Base-by-base conservation (phyloP, 2,113 vertebrate genomes). In the Antidorcas marsupialis region DNA sequence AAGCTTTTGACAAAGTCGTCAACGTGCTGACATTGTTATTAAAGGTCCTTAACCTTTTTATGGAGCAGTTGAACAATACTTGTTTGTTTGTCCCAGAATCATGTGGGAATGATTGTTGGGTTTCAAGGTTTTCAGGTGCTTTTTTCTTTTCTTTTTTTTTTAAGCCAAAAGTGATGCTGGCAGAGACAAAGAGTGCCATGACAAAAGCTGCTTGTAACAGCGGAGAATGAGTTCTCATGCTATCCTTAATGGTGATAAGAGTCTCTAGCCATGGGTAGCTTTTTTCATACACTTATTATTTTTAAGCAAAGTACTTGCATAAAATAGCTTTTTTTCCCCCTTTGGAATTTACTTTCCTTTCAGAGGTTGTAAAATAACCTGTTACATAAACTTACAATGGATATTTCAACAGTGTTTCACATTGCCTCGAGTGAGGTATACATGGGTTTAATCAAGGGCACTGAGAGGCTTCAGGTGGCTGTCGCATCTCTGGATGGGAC, bases 81-180 rank as follows among this genome's bases (percentile, higher is more conserved):
- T 96, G 71, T 84, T 95, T 97, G 76, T 93, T 96, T 8, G 2
- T 91, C 90, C 83, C 62, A 89, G 94, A 92, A 89, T 91, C 45
- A n/a, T 62, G 74, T 89, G 88, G 82, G 64, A 94, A 95, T 92
- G 82, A 96, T 83, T 15, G 55, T 62, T 87, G 83, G 4, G 23
- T 96, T 97, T 98, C 97, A 98, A 97, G 94, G 93, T 96, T 98
- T 92, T 96, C 82, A 83, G 89, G 59, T 85, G 79, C 45, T 91
- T 95, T 97, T 97, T 87, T n/a, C 16, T 62, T 39, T 33, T 55
- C 21, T 55, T n/a, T n/a, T 25, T n/a, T 30, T n/a, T 82, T 86
- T 85, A 33, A 92, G 50, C 12, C 36, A 59, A 94, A 95, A 97
- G 71, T 78, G 55, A 94, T 87, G 67, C 91, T 94, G 91, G 86